A percentile compares a stretch with the other conserved stretches of the same genome.
phyloP scores from a whole-genome alignment of 1,140 invertebrate genomes.

The Caenorhabditis latens region DNA sequence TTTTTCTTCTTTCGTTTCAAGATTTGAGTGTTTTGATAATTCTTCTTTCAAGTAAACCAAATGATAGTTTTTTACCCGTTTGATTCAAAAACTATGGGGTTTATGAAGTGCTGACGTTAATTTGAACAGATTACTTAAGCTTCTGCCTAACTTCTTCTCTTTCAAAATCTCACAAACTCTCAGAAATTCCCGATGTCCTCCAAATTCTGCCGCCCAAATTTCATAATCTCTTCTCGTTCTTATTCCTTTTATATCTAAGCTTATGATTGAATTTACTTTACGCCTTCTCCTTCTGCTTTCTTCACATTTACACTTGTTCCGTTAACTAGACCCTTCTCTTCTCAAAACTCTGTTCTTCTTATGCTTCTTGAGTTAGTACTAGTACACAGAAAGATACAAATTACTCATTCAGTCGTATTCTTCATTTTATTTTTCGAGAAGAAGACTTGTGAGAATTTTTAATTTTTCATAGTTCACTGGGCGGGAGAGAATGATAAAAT shows the following conservation, averaged over 20 bases:
- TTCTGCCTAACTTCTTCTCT: neutral
- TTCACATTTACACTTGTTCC: slow-evolving; percentile 30
- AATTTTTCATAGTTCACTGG: neutral
- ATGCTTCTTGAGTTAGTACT: neutral
- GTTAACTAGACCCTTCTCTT: neutral
- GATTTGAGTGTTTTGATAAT: no score
- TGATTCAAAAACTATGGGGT: no score
- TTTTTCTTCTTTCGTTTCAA: slow-evolving; percentile 19
- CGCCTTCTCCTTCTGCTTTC: neutral
- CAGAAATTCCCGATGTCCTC: neutral
- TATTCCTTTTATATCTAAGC: slow-evolving; percentile 44
- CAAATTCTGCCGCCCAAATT: slow-evolving; percentile 44
- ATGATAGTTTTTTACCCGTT: no score
- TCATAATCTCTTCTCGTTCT: slow-evolving; percentile 19
- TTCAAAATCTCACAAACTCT: neutral
- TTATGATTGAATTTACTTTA: slow-evolving; percentile 50
- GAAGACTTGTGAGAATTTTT: neutral
- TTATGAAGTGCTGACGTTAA: no score
- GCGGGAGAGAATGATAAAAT: neutral
- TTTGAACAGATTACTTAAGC: neutral
- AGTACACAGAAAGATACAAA: slow-evolving; percentile 6
- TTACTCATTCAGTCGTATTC: slow-evolving; percentile 7
- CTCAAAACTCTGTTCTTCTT: neutral
- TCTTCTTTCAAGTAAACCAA: no score
- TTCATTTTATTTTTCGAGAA: no score